Evolutionary conservation across 1,140 invertebrate genomes (phyloP), one percentile per base, ranked within the genome.

Genomic region (Zaprionus tsacasi): DNA sequence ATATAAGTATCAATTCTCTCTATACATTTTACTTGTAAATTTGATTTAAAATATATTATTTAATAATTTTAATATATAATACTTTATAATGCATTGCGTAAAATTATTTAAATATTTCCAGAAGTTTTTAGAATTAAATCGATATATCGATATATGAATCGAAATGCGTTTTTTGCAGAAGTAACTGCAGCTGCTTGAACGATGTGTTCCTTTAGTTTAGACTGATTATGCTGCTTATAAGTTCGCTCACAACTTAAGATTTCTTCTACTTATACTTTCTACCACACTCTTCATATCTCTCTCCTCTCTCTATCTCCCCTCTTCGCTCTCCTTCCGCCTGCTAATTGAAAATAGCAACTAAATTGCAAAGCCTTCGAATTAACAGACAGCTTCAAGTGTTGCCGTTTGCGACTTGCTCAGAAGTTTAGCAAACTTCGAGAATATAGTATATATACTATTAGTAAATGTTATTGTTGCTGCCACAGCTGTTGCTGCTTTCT

Each of bases 381-480:
- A 57, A 36, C 55, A 35, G 55, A 57, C 27, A 57, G 33, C 27
- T 21, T 57, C 55, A 36, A 57, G 55, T 57, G n/a, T 36, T 38
- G 52, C 25, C 72, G 76, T 66, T 76, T 61, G 61, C 68, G 61
- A 72, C 21, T 57, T 66, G 12, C 11, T 15, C 17, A 35, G 45
- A 35, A 35, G 45, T 55, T 58, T 7, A 40, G 75, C 3, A 30
- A 76, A 85, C 82, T 57, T 87, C 71, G 13, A 70, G 73, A 72
- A 87, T 82, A 73, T 21, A 72, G 87, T 82, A 73, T 21, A 21
- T 21, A 21, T 71, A 80, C 64, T 78, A 71, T 77, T 78, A 69
- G 74, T 80, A 83, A 88, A 88, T 83, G 65, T 61, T 87, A 83
- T 87, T 88, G 78, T 81, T 76, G 78, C 58, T 81, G 83, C 65